Percentiles rank a stretch among this genome's conserved stretches.
Evolutionary conservation across 2,888 invertebrate genomes (phyloP).

Genomic region (Syrphus vitripennis): DNA sequence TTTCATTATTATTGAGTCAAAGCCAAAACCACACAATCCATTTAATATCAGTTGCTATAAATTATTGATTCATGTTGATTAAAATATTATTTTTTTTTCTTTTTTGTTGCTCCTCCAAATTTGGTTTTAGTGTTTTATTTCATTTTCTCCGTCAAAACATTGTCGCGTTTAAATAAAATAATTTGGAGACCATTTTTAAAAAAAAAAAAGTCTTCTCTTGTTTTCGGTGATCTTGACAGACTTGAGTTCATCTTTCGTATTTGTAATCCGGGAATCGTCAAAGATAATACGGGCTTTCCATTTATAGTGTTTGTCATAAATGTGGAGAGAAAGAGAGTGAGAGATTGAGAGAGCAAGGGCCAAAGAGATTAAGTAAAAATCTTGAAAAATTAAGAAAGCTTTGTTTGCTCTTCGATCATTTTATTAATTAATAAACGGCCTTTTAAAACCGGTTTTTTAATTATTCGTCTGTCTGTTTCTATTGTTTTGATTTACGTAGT

Average conservation of each 20-base stretch:
- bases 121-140: background rate
- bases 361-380: background rate
- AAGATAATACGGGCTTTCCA: conserved; percentile 50
- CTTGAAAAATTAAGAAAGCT: background rate
- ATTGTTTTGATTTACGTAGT: background rate
- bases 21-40: background rate
- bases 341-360: background rate
- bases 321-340: background rate
- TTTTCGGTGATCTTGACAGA: background rate
- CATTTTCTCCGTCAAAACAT: background rate
- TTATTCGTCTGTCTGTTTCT: background rate
- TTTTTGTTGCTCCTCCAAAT: background rate
- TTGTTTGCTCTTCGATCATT: background rate
- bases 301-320: conserved; percentile 17
- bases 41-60: background rate
- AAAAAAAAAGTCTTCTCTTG: background rate
- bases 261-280: conserved; percentile 38
- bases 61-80: background rate
- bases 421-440: background rate
- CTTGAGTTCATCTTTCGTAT: background rate
- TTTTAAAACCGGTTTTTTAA: background rate
- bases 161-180: background rate
- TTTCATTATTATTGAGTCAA: background rate
- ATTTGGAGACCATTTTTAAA: too few species aligned
- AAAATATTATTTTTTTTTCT: background rate